These are phyloP conservation scores for Zhengitettix transpicula DNA, from an alignment of 2,888 invertebrate genomes.

Conservation along the genomic window DNA sequence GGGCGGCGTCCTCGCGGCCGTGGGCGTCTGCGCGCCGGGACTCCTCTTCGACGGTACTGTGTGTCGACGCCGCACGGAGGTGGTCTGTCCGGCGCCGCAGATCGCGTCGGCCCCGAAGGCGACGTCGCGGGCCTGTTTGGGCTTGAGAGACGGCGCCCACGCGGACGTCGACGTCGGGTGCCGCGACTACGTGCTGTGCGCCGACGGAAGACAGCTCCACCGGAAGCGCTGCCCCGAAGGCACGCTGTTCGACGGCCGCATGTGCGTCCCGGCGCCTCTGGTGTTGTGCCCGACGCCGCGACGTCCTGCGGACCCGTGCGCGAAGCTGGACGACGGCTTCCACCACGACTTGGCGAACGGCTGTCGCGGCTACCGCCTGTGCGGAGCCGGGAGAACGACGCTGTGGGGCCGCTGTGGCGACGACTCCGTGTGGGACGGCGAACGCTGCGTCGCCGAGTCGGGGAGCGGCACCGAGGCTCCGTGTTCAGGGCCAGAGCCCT, in stretches of 20 bases:
- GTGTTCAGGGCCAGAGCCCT: constrained; percentile 14
- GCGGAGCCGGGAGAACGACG: constrained; percentile 10
- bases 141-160: constrained; percentile 20
- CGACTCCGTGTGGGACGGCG: constrained; percentile 30
- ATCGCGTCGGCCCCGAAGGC: constrained; percentile 17
- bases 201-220: constrained; percentile 27
- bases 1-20: constrained; percentile 29
- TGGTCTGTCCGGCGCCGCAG: not conserved
- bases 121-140: constrained; percentile 14
- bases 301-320: constrained; percentile 2
- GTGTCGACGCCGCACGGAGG: constrained; percentile 5
- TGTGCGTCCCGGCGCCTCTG: constrained; percentile 19
- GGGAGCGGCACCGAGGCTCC: constrained; percentile 13
- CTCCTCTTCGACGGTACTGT: constrained; percentile 13
- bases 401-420: constrained; percentile 27
- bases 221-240: constrained; percentile 22
- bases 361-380: constrained; percentile 15
- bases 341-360: constrained; percentile 12
- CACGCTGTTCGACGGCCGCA: constrained; percentile 21
- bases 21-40: constrained; percentile 18
- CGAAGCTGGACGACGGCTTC: constrained; percentile 12
- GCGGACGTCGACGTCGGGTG: constrained; percentile 33
- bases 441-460: constrained; percentile 1
- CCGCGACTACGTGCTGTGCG: constrained; percentile 33
- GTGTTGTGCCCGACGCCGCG: constrained; percentile 1